Evolutionary conservation across 2,113 vertebrate species (phyloP).

Genomic region (Ploceus nigricollis): DNA sequence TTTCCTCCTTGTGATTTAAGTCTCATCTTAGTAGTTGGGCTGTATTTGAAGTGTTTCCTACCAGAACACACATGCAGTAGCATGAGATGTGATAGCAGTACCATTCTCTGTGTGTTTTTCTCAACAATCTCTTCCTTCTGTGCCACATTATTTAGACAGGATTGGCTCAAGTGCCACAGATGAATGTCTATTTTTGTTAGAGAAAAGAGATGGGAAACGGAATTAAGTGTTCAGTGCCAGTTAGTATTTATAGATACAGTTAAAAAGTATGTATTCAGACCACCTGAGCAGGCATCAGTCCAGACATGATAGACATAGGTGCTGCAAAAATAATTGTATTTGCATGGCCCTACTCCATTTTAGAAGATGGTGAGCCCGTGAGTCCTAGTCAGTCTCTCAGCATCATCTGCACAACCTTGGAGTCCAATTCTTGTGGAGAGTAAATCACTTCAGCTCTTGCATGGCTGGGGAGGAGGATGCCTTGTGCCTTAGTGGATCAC

Average conservation of each 20-base stretch:
- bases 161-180: neutral
- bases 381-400: neutral
- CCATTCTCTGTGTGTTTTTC: neutral
- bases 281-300: neutral
- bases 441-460: neutral
- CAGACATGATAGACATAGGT: neutral
- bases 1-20: neutral
- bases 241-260: neutral
- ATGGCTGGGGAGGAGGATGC: neutral
- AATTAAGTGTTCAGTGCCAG: neutral
- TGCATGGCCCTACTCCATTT: neutral
- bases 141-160: neutral
- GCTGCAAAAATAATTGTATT: neutral
- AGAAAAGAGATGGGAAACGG: neutral
- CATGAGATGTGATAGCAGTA: neutral
- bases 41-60: neutral
- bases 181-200: neutral
- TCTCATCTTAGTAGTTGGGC: neutral
- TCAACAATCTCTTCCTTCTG: neutral
- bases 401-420: rapidly evolving
- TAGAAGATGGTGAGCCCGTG: neutral
- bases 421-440: neutral
- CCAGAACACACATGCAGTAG: neutral
- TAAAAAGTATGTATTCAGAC: neutral
- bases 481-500: rapidly evolving